A percentile compares a stretch with the other conserved stretches of the same genome.
Evolutionary conservation across 1,140 invertebrate species (phyloP).

Genomic region (Dendrolimus kikuchii): DNA sequence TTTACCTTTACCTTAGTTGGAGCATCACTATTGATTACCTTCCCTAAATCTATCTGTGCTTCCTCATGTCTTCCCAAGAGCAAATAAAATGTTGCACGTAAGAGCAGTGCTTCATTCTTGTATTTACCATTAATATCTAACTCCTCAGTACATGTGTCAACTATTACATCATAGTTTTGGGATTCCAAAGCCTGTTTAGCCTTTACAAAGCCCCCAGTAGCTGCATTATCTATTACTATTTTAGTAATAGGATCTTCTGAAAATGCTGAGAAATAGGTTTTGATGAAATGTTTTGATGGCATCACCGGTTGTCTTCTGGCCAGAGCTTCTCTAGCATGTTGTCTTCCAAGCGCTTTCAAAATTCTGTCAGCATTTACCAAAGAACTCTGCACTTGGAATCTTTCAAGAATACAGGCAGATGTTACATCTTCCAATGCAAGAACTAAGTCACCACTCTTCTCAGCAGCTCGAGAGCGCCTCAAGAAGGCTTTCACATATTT

Average conservation of each 20-base stretch:
- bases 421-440: constrained; percentile 93
- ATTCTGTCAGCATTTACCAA: constrained; percentile 89
- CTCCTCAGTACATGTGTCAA: constrained; percentile 86
- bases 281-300: constrained; percentile 89
- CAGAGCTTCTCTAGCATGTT: constrained; percentile 82
- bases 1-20: constrained; percentile 81
- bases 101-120: constrained; percentile 79
- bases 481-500: constrained; percentile 92
- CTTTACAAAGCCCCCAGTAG: constrained; percentile 74
- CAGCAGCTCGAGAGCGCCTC: constrained; percentile 87
- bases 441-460: constrained; percentile 83
- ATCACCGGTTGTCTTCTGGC: constrained; percentile 79
- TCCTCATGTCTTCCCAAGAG: constrained; percentile 81
- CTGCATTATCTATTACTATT: constrained; percentile 43
- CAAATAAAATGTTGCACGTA: constrained; percentile 88
- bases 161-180: constrained; percentile 84
- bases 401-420: constrained; percentile 91
- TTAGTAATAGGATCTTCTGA: constrained; percentile 82
- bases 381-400: constrained; percentile 85
- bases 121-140: constrained; percentile 73
- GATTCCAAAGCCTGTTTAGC: constrained; percentile 79
- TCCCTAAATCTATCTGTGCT: constrained; percentile 83
- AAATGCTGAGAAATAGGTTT: constrained; percentile 90
- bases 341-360: constrained; percentile 83
- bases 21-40: constrained; percentile 71